These are phyloP conservation scores for Lophotis ruficrista DNA, from an alignment of 2,113 vertebrate genomes.

Conservation along the genomic window DNA sequence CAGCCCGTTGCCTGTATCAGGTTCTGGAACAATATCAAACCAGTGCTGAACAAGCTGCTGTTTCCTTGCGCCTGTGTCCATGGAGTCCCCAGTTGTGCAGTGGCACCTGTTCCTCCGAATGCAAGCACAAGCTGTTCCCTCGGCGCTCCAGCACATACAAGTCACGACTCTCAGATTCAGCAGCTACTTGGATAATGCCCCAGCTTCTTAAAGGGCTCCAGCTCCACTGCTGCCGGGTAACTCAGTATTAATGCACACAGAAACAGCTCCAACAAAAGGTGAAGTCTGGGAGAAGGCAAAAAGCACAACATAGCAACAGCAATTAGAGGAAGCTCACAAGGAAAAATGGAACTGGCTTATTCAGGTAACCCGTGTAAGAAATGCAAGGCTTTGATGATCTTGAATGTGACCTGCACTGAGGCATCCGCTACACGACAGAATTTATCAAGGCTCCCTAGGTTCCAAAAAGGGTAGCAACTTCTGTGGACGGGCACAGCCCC, in stretches of 20 bases:
- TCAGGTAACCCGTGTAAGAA: background rate
- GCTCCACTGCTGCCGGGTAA: background rate
- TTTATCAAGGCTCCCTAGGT: background rate
- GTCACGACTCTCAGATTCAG: slow-evolving; percentile 8
- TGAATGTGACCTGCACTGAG: background rate
- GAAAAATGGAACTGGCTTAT: background rate
- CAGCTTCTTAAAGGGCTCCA: background rate
- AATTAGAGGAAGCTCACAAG: background rate
- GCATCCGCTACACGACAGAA: background rate
- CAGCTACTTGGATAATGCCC: slow-evolving; percentile 35
- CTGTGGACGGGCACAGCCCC: background rate
- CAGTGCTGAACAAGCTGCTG: background rate
- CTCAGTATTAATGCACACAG: accelerated
- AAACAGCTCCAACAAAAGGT: background rate
- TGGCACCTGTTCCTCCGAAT: slow-evolving; percentile 15
- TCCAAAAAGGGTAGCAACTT: background rate
- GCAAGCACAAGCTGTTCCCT: slow-evolving; percentile 44
- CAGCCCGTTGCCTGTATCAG: background rate
- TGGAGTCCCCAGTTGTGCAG: background rate
- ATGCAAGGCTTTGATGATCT: background rate
- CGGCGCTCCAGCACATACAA: background rate
- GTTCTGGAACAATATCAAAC: background rate
- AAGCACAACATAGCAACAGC: background rate
- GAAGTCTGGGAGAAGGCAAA: background rate
- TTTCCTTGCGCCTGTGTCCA: background rate